These are phyloP conservation scores for Drosophila azteca DNA, from an alignment of 1,140 invertebrate species.

Conservation along the genomic window DNA sequence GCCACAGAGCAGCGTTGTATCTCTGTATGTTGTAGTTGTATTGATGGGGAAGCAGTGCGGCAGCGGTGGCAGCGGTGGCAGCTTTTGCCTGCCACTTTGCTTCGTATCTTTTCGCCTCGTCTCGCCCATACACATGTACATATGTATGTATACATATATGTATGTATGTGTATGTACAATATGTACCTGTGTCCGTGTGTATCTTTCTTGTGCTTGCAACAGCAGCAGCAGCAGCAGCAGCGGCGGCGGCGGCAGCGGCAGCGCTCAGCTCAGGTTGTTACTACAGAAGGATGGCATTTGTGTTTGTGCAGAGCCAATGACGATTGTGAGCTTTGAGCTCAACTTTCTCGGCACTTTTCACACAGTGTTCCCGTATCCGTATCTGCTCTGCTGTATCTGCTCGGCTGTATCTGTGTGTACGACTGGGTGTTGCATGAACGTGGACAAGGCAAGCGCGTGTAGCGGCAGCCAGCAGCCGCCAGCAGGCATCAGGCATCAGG, in stretches of 20 bases:
- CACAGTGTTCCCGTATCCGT: neutral
- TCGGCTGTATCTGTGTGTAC: slow-evolving; percentile 31
- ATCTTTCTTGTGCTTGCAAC: slow-evolving; percentile 8
- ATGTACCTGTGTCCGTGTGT: too few relatives aligned
- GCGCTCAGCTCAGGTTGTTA: slow-evolving; percentile 20
- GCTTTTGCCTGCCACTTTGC: slow-evolving; percentile 24
- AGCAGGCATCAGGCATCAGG: slow-evolving; percentile 9
- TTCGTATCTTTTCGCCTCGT: slow-evolving; percentile 37
- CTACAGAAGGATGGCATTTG: slow-evolving; percentile 6
- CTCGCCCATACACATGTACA: neutral
- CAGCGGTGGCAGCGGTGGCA: slow-evolving; percentile 51
- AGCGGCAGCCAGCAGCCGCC: slow-evolving; percentile 16
- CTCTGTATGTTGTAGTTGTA: slow-evolving; percentile 1
- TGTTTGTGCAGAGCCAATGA: slow-evolving; percentile 62
- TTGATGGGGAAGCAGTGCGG: slow-evolving; percentile 20
- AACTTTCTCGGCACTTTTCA: slow-evolving; percentile 60
- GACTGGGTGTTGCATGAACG: slow-evolving; percentile 1
- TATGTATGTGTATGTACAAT: slow-evolving; percentile 1
- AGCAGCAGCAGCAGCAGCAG: slow-evolving; percentile 9
- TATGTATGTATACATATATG: neutral
- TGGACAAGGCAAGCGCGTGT: slow-evolving; percentile 44
- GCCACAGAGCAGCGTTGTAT: slow-evolving; percentile 36
- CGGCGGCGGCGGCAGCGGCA: neutral
- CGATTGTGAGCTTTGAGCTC: slow-evolving; percentile 64
- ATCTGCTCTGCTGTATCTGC: slow-evolving; percentile 8